Percentiles rank a stretch among this genome's conserved stretches.
Evolutionary conservation across 2,797 vertebrate species (phyloP).

Genomic region (Syngnathus acus): DNA sequence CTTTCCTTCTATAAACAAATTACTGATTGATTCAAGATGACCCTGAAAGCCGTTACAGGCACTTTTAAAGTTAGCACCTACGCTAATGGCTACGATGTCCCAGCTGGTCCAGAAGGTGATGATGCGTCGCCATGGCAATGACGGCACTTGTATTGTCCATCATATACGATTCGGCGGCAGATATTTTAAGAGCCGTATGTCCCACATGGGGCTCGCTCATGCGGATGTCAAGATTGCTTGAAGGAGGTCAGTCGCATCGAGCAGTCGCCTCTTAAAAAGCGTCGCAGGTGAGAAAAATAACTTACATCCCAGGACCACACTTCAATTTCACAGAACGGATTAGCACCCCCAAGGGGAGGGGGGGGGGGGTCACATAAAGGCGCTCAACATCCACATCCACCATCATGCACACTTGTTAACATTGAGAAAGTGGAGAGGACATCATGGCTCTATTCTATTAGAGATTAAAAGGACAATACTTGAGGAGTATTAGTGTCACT

Average conservation of each 20-base stretch:
- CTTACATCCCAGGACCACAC: constrained; percentile 57
- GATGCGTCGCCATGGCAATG: too few relatives aligned
- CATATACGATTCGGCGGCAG: not conserved
- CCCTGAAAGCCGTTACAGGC: too few relatives aligned
- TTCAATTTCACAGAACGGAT: constrained; percentile 68
- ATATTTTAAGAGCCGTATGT: not conserved
- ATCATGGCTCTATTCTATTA: constrained; percentile 4
- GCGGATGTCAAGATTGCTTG: constrained; percentile 46
- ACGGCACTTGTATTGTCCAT: not conserved
- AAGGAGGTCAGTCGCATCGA: constrained; percentile 39
- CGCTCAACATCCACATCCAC: constrained; percentile 11
- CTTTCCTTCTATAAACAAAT: too few relatives aligned
- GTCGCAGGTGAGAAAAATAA: constrained; percentile 23
- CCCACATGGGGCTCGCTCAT: constrained; percentile 17
- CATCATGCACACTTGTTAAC: not conserved
- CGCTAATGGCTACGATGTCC: not conserved
- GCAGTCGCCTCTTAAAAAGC: constrained; percentile 43
- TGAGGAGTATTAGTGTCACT: constrained; percentile 28
- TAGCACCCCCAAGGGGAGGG: constrained; percentile 39
- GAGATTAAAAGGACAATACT: constrained; percentile 25
- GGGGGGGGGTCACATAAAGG: constrained; percentile 54
- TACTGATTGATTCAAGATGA: too few relatives aligned
- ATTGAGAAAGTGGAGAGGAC: not conserved
- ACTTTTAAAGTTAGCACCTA: not conserved
- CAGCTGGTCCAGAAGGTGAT: not conserved